Percentiles rank a stretch among this genome's conserved stretches.
phyloP scores from a whole-genome alignment of 2,797 vertebrate genomes.

The Melopsittacus undulatus region DNA sequence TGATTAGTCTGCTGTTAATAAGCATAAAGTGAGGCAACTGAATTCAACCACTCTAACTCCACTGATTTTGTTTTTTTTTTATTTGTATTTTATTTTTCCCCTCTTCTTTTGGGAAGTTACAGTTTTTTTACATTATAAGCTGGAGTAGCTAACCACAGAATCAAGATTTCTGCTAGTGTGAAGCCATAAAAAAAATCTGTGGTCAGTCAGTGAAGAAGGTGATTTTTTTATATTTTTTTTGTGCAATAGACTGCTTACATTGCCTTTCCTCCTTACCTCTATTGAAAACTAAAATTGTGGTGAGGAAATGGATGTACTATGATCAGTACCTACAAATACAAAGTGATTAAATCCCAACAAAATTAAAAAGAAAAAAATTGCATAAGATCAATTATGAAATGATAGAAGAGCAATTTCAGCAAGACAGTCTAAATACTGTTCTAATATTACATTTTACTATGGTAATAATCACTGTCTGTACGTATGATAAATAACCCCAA shows the following conservation, averaged over 20 bases:
- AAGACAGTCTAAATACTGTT: neutral
- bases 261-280: neutral
- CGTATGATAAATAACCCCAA: rapidly evolving
- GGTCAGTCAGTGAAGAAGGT: neutral
- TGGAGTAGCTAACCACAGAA: neutral
- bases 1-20: neutral
- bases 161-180: neutral
- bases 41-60: neutral
- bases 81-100: neutral
- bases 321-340: neutral
- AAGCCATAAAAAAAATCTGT: neutral
- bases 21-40: neutral
- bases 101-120: neutral
- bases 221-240: neutral
- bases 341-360: neutral
- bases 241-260: neutral
- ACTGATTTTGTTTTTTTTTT: rapidly evolving
- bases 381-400: neutral
- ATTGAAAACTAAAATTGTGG: neutral
- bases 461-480: neutral
- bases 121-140: neutral
- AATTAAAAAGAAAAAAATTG: neutral
- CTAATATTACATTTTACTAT: neutral
- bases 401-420: neutral
- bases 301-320: neutral